These are phyloP conservation scores for Muntiacus reevesi DNA, from an alignment of 2,113 vertebrate genomes.

Conservation along the genomic window DNA sequence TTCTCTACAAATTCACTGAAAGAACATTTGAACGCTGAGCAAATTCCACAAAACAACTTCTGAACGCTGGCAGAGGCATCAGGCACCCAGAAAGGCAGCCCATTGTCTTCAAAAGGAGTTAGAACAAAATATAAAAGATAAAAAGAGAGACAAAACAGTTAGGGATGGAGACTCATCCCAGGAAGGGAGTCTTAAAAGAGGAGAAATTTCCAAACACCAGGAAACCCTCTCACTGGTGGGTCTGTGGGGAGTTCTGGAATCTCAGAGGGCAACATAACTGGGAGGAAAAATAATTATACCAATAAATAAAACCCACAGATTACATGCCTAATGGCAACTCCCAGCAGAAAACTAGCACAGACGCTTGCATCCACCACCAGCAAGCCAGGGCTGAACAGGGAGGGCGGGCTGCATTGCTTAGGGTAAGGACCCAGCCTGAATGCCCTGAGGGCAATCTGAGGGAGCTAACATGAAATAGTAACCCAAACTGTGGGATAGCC, in stretches of 20 bases:
- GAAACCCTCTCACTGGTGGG: background rate
- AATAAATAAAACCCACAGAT: background rate
- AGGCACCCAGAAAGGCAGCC: background rate
- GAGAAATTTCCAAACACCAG: background rate
- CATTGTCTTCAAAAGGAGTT: background rate
- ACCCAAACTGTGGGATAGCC: background rate
- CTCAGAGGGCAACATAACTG: background rate
- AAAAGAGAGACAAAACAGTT: background rate
- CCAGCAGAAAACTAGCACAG: background rate
- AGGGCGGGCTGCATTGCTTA: background rate
- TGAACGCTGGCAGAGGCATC: background rate
- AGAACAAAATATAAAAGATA: background rate
- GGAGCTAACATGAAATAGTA: background rate
- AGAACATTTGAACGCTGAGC: background rate
- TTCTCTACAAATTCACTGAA: background rate
- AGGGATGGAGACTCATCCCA: background rate
- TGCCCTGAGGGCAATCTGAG: background rate
- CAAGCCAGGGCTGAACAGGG: background rate
- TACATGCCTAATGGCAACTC: background rate
- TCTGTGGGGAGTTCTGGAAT: background rate
- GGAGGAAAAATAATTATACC: background rate
- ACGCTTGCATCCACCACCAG: accelerated
- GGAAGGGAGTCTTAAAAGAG: background rate
- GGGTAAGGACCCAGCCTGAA: background rate
- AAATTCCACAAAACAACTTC: background rate